Evolutionary conservation across 2,113 vertebrate species (phyloP).

Genomic region (Hyperopisus bebe): DNA sequence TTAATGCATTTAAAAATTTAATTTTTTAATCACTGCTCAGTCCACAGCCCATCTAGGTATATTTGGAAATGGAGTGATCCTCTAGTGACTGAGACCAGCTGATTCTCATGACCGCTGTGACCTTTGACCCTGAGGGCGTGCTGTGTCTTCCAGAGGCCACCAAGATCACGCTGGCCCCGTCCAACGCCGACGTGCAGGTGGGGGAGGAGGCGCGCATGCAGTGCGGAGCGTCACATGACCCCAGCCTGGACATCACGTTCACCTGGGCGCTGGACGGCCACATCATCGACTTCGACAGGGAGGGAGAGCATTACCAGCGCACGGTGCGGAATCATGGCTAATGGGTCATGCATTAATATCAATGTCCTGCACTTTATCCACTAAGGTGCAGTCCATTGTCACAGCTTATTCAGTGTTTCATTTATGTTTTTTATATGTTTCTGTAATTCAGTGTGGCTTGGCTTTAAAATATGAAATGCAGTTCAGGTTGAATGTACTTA

Average conservation of each 20-base stretch:
- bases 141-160: constrained; percentile 72
- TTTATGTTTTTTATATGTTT: background rate
- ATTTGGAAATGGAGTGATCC: background rate
- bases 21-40: background rate
- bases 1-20: background rate
- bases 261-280: constrained; percentile 86
- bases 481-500: background rate
- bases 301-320: constrained; percentile 74
- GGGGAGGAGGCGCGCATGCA: constrained; percentile 83
- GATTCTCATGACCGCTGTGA: background rate
- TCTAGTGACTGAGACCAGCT: background rate
- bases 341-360: background rate
- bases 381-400: constrained; percentile 10
- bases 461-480: background rate
- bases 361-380: constrained; percentile 3
- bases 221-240: constrained; percentile 81
- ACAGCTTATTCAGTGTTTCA: background rate
- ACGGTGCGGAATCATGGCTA: constrained; percentile 61
- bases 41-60: background rate
- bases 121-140: background rate
- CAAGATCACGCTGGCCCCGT: constrained; percentile 81
- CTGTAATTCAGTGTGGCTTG: background rate
- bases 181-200: constrained; percentile 78
- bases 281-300: constrained; percentile 78
- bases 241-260: constrained; percentile 81